Evolutionary conservation across 2,113 vertebrate species (phyloP).

Genomic region (Saguinus imperator): DNA sequence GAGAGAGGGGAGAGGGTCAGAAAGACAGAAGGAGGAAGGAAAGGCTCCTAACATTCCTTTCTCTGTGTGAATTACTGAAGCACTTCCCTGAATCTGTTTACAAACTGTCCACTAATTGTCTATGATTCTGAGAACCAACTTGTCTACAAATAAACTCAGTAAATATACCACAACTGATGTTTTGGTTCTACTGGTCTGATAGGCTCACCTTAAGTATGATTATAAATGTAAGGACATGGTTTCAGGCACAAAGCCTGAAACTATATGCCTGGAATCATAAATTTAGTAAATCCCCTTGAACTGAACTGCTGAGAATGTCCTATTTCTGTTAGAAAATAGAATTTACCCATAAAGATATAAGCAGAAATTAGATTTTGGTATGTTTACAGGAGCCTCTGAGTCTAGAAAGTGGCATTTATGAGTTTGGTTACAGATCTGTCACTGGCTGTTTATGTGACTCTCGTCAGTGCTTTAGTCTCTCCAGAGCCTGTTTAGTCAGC

Average conservation of each 20-base stretch:
- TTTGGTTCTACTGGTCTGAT: background rate
- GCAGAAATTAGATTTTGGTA: conserved; percentile 21
- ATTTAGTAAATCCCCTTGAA: conserved; percentile 34
- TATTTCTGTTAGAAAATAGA: conserved; percentile 22
- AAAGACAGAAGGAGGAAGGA: background rate
- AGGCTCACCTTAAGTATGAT: background rate
- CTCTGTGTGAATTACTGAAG: background rate
- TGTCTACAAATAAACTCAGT: background rate
- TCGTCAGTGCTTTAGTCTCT: background rate
- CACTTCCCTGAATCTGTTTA: background rate
- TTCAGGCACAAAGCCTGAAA: background rate
- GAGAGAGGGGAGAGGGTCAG: background rate
- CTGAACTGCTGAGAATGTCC: background rate
- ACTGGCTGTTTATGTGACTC: background rate
- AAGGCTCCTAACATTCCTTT: background rate
- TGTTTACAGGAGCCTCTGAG: background rate
- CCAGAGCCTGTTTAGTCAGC: background rate
- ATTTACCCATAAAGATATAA: background rate
- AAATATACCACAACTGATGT: background rate
- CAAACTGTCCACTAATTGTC: background rate
- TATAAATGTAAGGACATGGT: background rate
- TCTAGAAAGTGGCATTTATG: conserved; percentile 15
- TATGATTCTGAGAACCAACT: background rate
- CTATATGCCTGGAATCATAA: background rate
- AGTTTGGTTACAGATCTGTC: conserved; percentile 36